phyloP scores from a whole-genome alignment of 1,140 invertebrate genomes.

The Cyclina sinensis region DNA sequence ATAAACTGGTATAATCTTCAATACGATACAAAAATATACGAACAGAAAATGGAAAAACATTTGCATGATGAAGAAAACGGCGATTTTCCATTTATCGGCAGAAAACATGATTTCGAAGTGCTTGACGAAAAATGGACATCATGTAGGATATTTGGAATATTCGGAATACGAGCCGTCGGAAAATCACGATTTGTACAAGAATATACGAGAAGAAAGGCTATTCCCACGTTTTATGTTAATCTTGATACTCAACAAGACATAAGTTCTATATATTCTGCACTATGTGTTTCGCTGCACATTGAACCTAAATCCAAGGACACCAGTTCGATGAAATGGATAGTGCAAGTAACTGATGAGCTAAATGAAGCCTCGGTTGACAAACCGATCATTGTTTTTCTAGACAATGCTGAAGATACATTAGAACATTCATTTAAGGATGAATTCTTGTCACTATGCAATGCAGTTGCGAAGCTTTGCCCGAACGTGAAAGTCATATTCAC shows the following conservation, averaged over 20 bases:
- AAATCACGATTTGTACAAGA: constrained; percentile 47
- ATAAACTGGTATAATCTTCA: no score
- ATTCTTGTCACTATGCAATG: constrained; percentile 9
- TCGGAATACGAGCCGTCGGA: constrained; percentile 42
- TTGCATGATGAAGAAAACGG: no score
- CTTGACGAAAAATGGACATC: background rate
- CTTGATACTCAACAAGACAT: background rate
- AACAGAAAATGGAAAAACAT: no score
- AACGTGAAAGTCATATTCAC: constrained; percentile 1
- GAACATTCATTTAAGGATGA: background rate
- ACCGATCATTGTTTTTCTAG: constrained; percentile 20
- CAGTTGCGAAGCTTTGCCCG: background rate
- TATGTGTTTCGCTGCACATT: background rate
- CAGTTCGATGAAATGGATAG: background rate
- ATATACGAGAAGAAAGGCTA: background rate
- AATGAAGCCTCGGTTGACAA: background rate
- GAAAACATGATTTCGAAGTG: background rate
- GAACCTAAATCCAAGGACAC: background rate
- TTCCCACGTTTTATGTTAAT: background rate
- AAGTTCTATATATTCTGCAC: background rate
- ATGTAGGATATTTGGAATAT: constrained; percentile 47
- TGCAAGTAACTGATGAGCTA: background rate
- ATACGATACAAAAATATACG: no score
- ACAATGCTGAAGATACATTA: constrained; percentile 51
- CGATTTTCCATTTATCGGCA: no score